Percentiles rank a stretch among this genome's conserved stretches.
Evolutionary conservation across 2,888 invertebrate species (phyloP).

Genomic region (Athetis lepigone): DNA sequence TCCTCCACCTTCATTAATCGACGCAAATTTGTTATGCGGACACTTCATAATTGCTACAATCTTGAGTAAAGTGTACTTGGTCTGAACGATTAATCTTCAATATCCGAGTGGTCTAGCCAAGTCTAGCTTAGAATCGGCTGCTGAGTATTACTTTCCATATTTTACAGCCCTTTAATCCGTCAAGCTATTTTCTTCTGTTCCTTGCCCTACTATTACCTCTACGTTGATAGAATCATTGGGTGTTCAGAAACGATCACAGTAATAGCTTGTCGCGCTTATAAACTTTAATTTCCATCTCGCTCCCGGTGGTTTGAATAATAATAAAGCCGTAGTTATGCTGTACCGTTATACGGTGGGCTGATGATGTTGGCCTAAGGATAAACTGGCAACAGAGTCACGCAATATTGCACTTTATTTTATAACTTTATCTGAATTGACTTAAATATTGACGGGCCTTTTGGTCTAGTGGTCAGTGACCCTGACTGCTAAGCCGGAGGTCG

Average conservation of each 20-base stretch:
- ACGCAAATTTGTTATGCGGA: slow-evolving; percentile 22
- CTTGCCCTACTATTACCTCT: slow-evolving; percentile 37
- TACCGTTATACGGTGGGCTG: slow-evolving; percentile 51
- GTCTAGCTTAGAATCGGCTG: slow-evolving; percentile 8
- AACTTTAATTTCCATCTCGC: slow-evolving; percentile 54
- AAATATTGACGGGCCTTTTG: too few species aligned
- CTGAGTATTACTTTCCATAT: slow-evolving; percentile 29
- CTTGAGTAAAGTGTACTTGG: slow-evolving; percentile 27
- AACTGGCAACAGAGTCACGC: slow-evolving; percentile 18
- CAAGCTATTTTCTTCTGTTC: slow-evolving; percentile 42
- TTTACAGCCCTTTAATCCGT: slow-evolving; percentile 42
- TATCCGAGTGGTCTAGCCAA: slow-evolving; percentile 9
- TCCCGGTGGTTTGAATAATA: slow-evolving; percentile 55
- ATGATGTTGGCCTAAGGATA: slow-evolving; percentile 33
- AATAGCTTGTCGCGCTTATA: slow-evolving; percentile 58
- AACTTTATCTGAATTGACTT: not conserved
- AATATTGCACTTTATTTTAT: slow-evolving; percentile 17
- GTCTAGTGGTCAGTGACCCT: too few species aligned
- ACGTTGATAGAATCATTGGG: slow-evolving; percentile 57
- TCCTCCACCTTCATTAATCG: slow-evolving; percentile 27
- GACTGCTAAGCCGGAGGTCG: too few species aligned
- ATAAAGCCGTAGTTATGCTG: slow-evolving; percentile 47
- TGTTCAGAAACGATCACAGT: slow-evolving; percentile 37
- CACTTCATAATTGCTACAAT: slow-evolving; percentile 32
- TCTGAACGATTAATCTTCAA: slow-evolving; percentile 14